Percentiles rank a stretch among this genome's conserved stretches.
Conservation (phyloP, 2,113 vertebrate genomes). For the Physeter macrocephalus region DNA sequence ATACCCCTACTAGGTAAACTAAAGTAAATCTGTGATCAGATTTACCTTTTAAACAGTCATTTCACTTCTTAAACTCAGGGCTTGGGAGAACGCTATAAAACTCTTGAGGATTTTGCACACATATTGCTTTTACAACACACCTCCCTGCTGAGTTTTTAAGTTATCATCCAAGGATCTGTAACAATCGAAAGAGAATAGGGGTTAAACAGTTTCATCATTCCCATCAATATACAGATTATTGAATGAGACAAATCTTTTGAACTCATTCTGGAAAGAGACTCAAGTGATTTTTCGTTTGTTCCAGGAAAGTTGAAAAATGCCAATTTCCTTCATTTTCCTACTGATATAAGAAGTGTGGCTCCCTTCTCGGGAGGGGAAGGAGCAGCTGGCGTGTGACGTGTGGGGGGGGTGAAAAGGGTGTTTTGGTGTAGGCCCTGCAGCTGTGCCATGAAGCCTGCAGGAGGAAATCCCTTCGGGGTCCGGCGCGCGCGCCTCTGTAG, state of each 20-base stretch:
- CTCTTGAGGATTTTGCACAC: background rate
- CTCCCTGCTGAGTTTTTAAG: background rate
- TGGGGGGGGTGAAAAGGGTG: background rate
- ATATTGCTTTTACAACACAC: background rate
- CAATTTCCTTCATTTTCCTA: background rate
- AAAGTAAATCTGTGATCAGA: background rate
- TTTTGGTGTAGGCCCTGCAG: background rate
- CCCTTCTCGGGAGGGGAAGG: no score
- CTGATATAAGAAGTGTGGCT: background rate
- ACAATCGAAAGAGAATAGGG: background rate
- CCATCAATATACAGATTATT: background rate
- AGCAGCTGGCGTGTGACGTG: rapidly evolving
- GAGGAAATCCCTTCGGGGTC: background rate
- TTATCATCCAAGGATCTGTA: background rate
- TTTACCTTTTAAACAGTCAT: background rate
- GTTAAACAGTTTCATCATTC: background rate
- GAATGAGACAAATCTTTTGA: background rate
- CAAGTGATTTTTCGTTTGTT: slow-evolving; percentile 1
- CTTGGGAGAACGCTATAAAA: background rate
- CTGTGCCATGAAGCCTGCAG: background rate
- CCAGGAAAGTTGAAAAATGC: background rate
- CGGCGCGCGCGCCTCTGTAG: background rate
- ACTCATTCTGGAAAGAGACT: background rate
- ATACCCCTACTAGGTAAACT: background rate
- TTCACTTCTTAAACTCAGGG: background rate